phyloP scores from a whole-genome alignment of 2,797 vertebrate genomes.

The Merluccius polli region DNA sequence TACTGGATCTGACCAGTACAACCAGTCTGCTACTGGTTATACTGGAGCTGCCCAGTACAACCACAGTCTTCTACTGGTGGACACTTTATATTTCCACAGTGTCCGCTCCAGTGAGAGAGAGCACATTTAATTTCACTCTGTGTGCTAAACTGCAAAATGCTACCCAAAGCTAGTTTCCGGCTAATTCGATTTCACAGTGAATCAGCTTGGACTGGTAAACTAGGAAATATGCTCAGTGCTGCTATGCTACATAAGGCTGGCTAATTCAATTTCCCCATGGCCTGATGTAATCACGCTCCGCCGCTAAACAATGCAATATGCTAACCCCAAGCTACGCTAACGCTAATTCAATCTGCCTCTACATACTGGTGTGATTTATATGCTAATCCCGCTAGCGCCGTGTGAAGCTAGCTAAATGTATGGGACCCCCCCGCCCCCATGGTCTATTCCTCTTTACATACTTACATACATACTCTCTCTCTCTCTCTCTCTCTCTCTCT shows the following conservation, averaged over 20 bases:
- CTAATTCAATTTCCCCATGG: constrained; percentile 40
- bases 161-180: constrained; percentile 7
- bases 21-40: too few species aligned
- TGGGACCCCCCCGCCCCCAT: not conserved
- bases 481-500: not conserved
- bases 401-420: not conserved
- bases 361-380: constrained; percentile 46
- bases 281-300: constrained; percentile 33
- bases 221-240: constrained; percentile 31
- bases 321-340: constrained; percentile 38
- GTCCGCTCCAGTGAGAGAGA: not conserved
- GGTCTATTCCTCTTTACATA: not conserved
- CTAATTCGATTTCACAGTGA: constrained; percentile 40
- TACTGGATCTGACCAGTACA: too few species aligned
- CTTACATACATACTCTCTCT: not conserved
- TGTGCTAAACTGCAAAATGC: constrained; percentile 18
- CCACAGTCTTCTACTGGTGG: not conserved
- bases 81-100: not conserved
- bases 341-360: constrained; percentile 39
- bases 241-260: constrained; percentile 15
- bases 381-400: constrained; percentile 38
- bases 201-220: constrained; percentile 28
- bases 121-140: not conserved
- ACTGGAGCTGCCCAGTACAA: too few species aligned
- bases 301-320: constrained; percentile 15